Evolutionary conservation across 2,113 vertebrate genomes (phyloP).

Genomic region (Centropus bengalensis): DNA sequence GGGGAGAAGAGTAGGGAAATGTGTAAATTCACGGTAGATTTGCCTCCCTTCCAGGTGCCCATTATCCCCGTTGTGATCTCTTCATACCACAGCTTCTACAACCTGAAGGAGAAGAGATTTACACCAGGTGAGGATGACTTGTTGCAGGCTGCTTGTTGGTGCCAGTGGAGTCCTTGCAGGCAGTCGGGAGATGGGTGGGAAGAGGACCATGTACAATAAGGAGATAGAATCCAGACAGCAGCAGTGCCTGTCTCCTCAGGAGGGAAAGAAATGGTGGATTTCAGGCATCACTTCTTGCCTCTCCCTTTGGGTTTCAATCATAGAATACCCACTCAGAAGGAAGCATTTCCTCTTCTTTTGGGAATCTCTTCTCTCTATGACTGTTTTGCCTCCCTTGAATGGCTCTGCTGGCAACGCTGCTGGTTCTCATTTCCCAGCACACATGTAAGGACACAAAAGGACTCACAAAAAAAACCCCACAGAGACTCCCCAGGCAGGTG

Average conservation of each 20-base stretch:
- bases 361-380: accelerated
- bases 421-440: not conserved
- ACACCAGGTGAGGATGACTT: slow-evolving; percentile 67
- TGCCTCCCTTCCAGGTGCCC: slow-evolving; percentile 68
- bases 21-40: not conserved
- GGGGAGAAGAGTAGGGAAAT: not conserved
- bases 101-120: slow-evolving; percentile 77
- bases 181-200: not conserved
- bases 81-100: slow-evolving; percentile 78
- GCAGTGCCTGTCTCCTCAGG: not conserved
- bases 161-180: not conserved
- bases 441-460: not conserved
- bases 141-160: not conserved
- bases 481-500: not conserved
- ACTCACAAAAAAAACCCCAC: not conserved
- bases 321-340: too few species aligned
- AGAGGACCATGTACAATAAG: accelerated
- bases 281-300: not conserved
- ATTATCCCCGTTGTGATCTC: slow-evolving; percentile 80
- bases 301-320: not conserved
- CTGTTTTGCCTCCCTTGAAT: not conserved
- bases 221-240: not conserved
- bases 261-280: not conserved
- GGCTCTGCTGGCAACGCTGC: not conserved
- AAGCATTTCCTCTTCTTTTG: not conserved